Percentiles rank a stretch among this genome's conserved stretches.
Evolutionary conservation across 1,140 invertebrate genomes (phyloP).

Genomic region (Eurosta solidaginis): DNA sequence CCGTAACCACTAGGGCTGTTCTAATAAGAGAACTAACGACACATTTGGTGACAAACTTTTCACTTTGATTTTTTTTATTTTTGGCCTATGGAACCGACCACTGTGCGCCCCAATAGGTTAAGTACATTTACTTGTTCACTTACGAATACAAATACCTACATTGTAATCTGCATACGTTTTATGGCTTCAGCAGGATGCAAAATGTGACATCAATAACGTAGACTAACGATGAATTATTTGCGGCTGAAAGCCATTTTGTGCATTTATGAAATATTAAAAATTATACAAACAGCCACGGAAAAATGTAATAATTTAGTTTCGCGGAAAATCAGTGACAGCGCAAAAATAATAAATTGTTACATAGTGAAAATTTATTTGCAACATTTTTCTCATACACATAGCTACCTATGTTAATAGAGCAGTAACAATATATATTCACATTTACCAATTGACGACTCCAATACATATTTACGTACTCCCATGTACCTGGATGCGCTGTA

Average conservation of each 20-base stretch:
- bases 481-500: background rate
- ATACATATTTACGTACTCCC: background rate
- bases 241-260: background rate
- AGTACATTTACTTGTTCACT: no score
- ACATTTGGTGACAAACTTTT: no score
- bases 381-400: no score
- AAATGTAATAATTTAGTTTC: slow-evolving; percentile 24
- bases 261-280: background rate
- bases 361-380: background rate
- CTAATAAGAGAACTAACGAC: no score
- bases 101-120: no score
- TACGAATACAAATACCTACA: no score
- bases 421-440: background rate
- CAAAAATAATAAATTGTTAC: background rate
- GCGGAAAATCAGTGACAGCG: background rate
- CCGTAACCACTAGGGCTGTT: no score
- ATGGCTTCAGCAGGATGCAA: background rate
- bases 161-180: background rate
- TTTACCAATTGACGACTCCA: no score
- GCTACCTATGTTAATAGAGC: no score
- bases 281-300: background rate
- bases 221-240: slow-evolving; percentile 25
- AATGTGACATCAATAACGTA: slow-evolving; percentile 20
- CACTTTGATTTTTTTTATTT: no score
- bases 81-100: no score